These are phyloP conservation scores for Anneissia japonica DNA, from an alignment of 35 echinoderm and acorn worm genomes.

Conservation along the genomic window DNA sequence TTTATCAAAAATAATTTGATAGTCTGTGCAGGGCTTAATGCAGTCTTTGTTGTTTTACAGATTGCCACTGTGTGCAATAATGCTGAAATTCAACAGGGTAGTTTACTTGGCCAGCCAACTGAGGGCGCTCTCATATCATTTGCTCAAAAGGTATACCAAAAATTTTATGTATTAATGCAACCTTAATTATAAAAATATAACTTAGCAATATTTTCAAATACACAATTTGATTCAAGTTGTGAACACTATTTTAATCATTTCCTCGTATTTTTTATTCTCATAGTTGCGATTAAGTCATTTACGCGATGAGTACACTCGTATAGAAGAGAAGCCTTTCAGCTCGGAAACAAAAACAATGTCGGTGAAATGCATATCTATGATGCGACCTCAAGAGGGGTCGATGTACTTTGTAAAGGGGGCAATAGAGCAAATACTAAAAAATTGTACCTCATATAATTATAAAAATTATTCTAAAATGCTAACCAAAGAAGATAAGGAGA, in stretches of 20 bases:
- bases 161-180: no score
- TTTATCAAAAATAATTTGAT: no score
- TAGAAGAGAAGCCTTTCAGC: conserved; percentile 67
- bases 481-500: conserved; percentile 23
- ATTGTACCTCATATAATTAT: conserved; percentile 60
- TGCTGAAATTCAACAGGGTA: conserved; percentile 58
- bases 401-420: conserved; percentile 80
- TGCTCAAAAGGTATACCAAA: conserved; percentile 52
- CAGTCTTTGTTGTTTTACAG: conserved; percentile 45
- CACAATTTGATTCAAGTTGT: not conserved
- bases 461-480: conserved; percentile 36
- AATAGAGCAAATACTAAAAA: conserved; percentile 57
- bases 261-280: not conserved
- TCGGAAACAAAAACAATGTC: conserved; percentile 89
- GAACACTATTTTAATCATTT: not conserved
- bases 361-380: conserved; percentile 35
- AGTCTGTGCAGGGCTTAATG: no score
- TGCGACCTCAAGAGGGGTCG: conserved; percentile 22
- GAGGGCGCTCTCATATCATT: conserved; percentile 78
- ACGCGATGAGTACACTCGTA: conserved; percentile 45
- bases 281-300: conserved; percentile 74
- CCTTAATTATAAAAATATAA: no score
- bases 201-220: no score
- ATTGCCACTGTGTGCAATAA: conserved; percentile 84
- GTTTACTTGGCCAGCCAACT: conserved; percentile 81